Base-by-base conservation (phyloP, 2,797 vertebrate genomes). In the Esox masquinongy region DNA sequence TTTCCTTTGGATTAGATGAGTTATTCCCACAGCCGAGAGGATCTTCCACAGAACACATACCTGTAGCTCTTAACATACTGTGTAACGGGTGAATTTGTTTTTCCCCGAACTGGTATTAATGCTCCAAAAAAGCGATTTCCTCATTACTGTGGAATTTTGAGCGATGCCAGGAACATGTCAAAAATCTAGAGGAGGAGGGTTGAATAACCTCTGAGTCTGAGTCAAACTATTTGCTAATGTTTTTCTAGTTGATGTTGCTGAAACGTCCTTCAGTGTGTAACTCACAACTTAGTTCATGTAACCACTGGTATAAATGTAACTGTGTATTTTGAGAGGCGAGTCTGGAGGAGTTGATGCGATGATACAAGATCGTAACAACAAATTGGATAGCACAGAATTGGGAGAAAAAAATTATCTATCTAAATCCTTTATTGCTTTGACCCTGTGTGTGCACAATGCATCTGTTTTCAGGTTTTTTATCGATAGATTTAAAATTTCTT, bases 71-170 rank as follows among this genome's bases (percentile, higher is more conserved):
- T 75, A 36, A 36, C 6, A 76, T 80, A 75, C 78, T 76, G 83
- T 86, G 87, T 77, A 78, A 84, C 53, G n/a, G 80, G 72, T 75
- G 86, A 86, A 87, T 79, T 24, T 72, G 39, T 84, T 84, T 17
- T 15, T n/a, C 83, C 77, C n/a, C 24, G 51, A 85, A 79, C 73
- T 70, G 76, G 81, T 79, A 75, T 79, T 64, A 81, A 86, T 79
- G 86, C 87, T 90, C 80, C 77, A 77, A 82, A 85, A 87, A 87
- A 82, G 73, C 71, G 70, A 87, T 93, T 87, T 87, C 77, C 81
- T 92, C 85, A 91, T 86, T 78, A 82, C 79, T 79, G 68, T 87
- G 88, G 92, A 94, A 93, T 92, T 82, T 80, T 82, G 78, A 79
- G 74, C 76, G 83, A 86, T 87, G 90, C 88, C 89, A 92, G 88